phyloP scores from a whole-genome alignment of 2,888 invertebrate genomes.

The Tachystola acroxantha region DNA sequence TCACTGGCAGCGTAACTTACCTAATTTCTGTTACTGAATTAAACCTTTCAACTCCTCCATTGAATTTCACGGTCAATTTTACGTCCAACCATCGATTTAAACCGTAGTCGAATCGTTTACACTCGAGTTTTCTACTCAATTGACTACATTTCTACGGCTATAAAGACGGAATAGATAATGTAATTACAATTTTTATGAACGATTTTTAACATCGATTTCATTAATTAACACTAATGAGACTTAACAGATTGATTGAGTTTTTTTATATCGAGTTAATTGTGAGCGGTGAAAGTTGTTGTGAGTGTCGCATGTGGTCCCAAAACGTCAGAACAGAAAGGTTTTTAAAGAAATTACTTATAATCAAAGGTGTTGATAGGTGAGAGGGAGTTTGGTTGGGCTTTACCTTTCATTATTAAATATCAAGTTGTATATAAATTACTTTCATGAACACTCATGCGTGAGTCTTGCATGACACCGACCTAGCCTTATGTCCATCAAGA shows the following conservation, averaged over 20 bases:
- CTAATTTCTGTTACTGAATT: conserved; percentile 8
- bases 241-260: neutral
- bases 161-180: neutral
- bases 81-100: conserved; percentile 16
- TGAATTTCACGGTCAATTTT: conserved; percentile 28
- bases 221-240: conserved; percentile 5
- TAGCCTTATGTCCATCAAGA: too few relatives aligned
- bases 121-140: neutral
- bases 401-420: neutral
- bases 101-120: neutral
- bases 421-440: neutral
- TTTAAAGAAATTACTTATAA: conserved; percentile 6
- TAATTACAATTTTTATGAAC: neutral
- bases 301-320: conserved; percentile 5
- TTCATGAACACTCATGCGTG: too few relatives aligned
- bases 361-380: conserved; percentile 2
- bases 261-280: conserved; percentile 3
- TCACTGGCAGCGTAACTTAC: conserved; percentile 1
- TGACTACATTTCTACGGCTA: neutral
- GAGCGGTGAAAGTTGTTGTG: conserved; percentile 8
- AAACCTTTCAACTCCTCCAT: conserved; percentile 10
- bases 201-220: neutral
- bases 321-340: conserved; percentile 7
- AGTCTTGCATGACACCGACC: too few relatives aligned
- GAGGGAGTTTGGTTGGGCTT: neutral